Evolutionary conservation across 2,113 vertebrate genomes (phyloP), one percentile per base, ranked within the genome.

Genomic region (Salminus brasiliensis): DNA sequence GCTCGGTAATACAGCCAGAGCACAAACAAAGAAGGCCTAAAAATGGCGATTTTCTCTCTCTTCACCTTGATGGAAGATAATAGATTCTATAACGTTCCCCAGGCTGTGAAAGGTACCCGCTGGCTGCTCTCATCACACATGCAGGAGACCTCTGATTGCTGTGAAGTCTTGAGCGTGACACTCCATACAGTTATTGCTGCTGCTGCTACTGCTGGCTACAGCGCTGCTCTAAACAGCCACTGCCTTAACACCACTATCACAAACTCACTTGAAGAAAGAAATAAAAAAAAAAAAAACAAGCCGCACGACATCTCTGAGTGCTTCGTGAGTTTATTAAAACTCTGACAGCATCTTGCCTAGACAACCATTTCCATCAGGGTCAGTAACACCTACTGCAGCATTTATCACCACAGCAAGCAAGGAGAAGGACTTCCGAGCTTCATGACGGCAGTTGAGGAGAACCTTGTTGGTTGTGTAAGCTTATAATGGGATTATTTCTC

Each of bases 71-170:
- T 15, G 2, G 43, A 55, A 30, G 36, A 32, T 53, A 65, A 79
- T 65, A 63, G 43, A 43, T 79, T 72, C 53, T 65, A 53, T 72
- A 72, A 72, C 77, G 53, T 13, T 25, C 45, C 59, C 59, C 3
- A 5, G 43, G 45, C 18, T 72, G 29, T 72, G 67, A 79, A 72
- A 52, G 34, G n/a, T 39, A 55, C 29, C 70, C 52, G 53, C 39
- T 30, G 69, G 53, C 53, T 25, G 5, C 18, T 52, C 62, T 70
- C 29, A 72, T 65, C 23, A 53, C 68, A 18, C n/a, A 39, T 15
- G 10, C 25, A 65, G 57, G 32, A 79, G 71, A 16, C 32, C 29
- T 36, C 30, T 72, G 77, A 79, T 79, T 65, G 45, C 77, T 41
- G 59, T 63, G 57, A 72, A 45, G 69, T 62, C 47, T 18, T 21